These are phyloP conservation scores for Drosophila mulleri DNA, from an alignment of 2,888 invertebrate genomes.

Conservation along the genomic window DNA sequence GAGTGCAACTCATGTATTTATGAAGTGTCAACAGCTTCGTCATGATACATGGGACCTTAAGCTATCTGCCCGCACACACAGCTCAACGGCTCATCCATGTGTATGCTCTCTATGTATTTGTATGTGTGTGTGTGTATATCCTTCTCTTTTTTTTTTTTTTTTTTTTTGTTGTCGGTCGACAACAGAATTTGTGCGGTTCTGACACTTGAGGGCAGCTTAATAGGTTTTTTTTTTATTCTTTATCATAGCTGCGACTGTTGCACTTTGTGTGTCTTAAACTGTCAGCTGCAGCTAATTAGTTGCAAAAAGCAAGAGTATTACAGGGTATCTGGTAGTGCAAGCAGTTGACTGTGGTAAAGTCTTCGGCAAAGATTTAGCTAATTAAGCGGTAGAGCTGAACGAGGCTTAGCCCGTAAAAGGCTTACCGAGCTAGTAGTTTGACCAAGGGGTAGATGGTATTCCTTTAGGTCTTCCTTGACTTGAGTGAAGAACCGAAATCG, in stretches of 20 bases:
- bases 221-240: constrained; percentile 48
- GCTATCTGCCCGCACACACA: constrained; percentile 55
- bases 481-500: too few species aligned
- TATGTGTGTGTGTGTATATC: constrained; percentile 12
- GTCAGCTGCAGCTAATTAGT: constrained; percentile 33
- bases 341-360: not conserved
- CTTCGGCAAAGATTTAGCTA: not conserved
- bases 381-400: not conserved
- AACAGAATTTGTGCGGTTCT: constrained; percentile 27
- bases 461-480: too few species aligned
- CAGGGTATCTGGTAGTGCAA: not conserved
- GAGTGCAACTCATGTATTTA: constrained; percentile 78
- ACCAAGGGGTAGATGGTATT: too few species aligned
- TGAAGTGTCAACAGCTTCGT: constrained; percentile 78
- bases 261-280: constrained; percentile 15
- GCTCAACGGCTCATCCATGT: constrained; percentile 12
- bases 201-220: constrained; percentile 43
- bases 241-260: not conserved
- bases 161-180: constrained; percentile 8
- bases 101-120: not conserved
- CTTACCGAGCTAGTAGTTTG: too few species aligned
- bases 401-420: not conserved
- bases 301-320: not conserved
- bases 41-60: constrained; percentile 74
- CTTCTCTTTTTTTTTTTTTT: constrained; percentile 14